These are phyloP conservation scores for Leistus spinibarbis DNA, from an alignment of 2,888 invertebrate genomes.

Conservation along the genomic window DNA sequence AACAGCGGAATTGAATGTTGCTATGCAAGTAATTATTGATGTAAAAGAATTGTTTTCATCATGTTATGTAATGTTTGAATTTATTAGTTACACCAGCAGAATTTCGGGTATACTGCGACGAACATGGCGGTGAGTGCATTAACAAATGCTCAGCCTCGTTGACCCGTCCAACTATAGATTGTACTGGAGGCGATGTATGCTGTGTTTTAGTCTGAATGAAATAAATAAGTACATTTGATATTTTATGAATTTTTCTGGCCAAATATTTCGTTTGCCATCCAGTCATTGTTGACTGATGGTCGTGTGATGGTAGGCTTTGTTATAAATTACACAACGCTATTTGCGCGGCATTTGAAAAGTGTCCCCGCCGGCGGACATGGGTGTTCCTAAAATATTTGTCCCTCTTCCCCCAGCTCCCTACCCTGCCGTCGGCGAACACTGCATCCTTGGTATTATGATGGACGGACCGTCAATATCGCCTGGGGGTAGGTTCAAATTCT, in stretches of 20 bases:
- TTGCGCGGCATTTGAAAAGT: conserved; percentile 49
- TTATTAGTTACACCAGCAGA: conserved; percentile 3
- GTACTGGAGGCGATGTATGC: conserved; percentile 3
- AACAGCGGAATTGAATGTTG: conserved; percentile 18
- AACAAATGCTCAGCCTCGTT: conserved; percentile 4
- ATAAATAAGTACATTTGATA: too few species aligned
- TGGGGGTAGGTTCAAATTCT: conserved; percentile 52
- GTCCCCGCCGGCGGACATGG: conserved; percentile 51
- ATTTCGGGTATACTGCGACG: conserved; percentile 4
- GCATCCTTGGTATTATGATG: conserved; percentile 52
- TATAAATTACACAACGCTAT: not conserved
- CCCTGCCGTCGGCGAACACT: conserved; percentile 47
- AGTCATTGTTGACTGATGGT: conserved; percentile 2
- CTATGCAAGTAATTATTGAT: conserved; percentile 13
- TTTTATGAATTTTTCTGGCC: not conserved
- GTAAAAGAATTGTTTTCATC: too few species aligned
- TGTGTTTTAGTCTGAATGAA: conserved; percentile 18
- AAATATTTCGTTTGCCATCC: too few species aligned
- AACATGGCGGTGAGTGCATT: conserved; percentile 17
- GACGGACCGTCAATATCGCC: conserved; percentile 51
- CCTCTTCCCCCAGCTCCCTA: too few species aligned
- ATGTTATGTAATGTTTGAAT: too few species aligned
- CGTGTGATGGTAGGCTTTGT: too few species aligned
- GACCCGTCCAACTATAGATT: conserved; percentile 6
- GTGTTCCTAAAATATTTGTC: conserved; percentile 55